Conservation (phyloP, 30 jellyfish, hydroid and myxozoan genomes). For the Turritopsis dohrnii region DNA sequence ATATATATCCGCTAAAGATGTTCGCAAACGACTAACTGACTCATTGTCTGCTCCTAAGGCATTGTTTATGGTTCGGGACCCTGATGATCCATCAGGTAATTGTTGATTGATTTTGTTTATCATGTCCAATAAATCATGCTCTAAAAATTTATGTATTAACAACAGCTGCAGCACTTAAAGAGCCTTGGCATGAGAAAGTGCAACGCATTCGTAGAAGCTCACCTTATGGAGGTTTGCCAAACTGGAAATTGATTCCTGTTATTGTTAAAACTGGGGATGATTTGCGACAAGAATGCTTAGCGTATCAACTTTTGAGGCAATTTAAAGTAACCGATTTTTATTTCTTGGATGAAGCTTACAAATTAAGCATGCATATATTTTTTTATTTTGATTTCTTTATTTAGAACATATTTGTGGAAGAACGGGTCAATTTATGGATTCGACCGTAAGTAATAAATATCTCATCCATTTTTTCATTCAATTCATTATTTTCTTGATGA, state of each 20-base stretch:
- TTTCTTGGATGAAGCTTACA: background rate
- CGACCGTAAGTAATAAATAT: constrained; percentile 71
- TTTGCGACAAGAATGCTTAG: constrained; percentile 95
- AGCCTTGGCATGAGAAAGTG: constrained; percentile 95
- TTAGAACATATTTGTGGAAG: constrained; percentile 79
- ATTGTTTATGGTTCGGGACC: constrained; percentile 82
- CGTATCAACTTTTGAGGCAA: constrained; percentile 89
- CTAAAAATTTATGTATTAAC: background rate
- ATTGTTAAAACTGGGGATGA: constrained; percentile 99
- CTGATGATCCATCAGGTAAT: constrained; percentile 97
- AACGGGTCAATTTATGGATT: constrained; percentile 88
- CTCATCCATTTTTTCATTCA: background rate
- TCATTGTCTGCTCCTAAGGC: constrained; percentile 90
- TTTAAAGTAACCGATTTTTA: constrained; percentile 49
- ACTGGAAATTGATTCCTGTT: constrained; percentile 94
- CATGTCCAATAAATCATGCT: background rate
- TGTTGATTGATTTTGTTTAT: background rate
- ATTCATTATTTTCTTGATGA: background rate
- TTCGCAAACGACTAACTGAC: constrained; percentile 69
- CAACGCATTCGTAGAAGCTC: constrained; percentile 81
- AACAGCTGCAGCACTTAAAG: constrained; percentile 90
- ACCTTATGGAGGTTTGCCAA: constrained; percentile 86
- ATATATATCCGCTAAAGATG: constrained; percentile 82
- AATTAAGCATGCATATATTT: background rate
- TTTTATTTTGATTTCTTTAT: background rate